These are phyloP conservation scores for Polymixis flavicincta DNA, from an alignment of 2,888 invertebrate species.

Conservation along the genomic window DNA sequence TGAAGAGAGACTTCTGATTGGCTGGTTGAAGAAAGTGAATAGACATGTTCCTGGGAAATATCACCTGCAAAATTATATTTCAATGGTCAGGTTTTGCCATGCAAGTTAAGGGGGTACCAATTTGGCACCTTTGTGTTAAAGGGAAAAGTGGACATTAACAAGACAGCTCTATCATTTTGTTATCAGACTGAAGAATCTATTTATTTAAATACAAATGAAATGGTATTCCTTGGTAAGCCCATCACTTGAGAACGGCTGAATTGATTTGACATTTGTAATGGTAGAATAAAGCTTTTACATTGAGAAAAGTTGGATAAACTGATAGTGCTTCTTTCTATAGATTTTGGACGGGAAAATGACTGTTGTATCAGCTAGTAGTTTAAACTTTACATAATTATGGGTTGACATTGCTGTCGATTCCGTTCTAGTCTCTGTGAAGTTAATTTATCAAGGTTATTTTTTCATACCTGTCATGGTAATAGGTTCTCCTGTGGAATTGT, in stretches of 20 bases:
- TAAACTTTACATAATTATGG: too few relatives aligned
- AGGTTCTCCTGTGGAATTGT: background rate
- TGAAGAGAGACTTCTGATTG: background rate
- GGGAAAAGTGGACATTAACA: background rate
- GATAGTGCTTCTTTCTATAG: too few relatives aligned
- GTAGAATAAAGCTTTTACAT: background rate
- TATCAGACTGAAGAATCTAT: background rate
- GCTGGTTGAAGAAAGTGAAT: slow-evolving; percentile 11
- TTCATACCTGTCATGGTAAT: slow-evolving; percentile 3
- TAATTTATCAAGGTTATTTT: background rate
- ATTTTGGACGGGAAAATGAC: too few relatives aligned
- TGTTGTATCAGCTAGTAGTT: background rate
- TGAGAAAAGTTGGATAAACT: background rate
- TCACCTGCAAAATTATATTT: slow-evolving; percentile 2
- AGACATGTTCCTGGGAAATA: background rate
- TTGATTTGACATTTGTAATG: too few relatives aligned
- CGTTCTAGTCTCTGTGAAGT: background rate
- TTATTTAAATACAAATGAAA: background rate
- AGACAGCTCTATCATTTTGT: background rate
- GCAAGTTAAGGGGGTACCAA: background rate
- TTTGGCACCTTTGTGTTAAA: background rate
- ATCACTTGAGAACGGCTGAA: too few relatives aligned
- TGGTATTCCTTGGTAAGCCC: too few relatives aligned
- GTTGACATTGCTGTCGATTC: background rate
- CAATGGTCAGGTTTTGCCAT: background rate